Percentiles rank a stretch among this genome's conserved stretches.
Conservation (phyloP, 2,888 invertebrate genomes). For the Tenthredo notha region DNA sequence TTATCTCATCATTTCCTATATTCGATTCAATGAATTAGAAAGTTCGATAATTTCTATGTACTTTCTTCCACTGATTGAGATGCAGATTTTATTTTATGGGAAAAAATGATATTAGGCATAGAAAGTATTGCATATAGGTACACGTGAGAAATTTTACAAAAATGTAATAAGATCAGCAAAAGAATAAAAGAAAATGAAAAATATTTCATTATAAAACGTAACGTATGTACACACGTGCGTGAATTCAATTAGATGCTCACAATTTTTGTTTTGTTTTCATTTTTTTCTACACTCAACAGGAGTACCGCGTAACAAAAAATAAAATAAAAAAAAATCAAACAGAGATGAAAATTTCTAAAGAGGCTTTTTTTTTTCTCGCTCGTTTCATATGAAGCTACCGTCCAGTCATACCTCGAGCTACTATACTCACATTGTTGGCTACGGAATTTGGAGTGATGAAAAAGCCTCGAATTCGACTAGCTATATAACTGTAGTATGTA, state of each 20-base stretch:
- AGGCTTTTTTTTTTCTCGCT: background rate
- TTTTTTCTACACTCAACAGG: background rate
- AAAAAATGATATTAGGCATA: background rate
- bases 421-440: background rate
- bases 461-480: background rate
- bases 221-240: background rate
- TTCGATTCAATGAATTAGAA: background rate
- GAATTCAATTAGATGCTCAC: constrained; percentile 16
- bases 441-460: constrained; percentile 7
- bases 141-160: background rate
- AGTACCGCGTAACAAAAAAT: background rate
- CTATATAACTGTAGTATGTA: background rate
- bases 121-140: background rate
- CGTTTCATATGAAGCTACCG: background rate
- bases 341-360: background rate
- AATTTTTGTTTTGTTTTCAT: background rate
- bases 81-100: background rate
- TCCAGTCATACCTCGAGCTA: background rate
- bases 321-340: background rate
- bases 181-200: background rate
- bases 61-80: too few relatives aligned
- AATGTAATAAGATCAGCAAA: background rate
- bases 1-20: background rate
- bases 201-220: constrained; percentile 36
- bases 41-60: background rate